Base-by-base conservation (phyloP, 2,113 vertebrate species). In the Toxostoma redivivum region DNA sequence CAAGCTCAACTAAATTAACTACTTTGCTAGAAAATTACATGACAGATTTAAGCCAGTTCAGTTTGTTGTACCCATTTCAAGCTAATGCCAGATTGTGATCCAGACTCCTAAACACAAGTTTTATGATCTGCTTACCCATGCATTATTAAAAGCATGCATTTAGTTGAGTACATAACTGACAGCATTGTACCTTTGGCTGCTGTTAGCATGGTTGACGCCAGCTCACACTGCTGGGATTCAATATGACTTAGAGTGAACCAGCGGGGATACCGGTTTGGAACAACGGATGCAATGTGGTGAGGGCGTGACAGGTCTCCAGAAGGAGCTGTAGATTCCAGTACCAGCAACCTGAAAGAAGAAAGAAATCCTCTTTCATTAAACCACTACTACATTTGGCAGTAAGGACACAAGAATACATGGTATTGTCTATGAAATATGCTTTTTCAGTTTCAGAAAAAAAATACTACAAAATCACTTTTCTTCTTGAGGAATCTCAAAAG, bases 221-320 rank as follows among this genome's bases (percentile, higher is more conserved):
- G 98, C 96, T 99, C 99, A 97, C 99, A 99, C 97, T 99, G 99
- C 97, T 99, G 99, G 92, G 98, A 99, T 97, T 99, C 99, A 10
- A 99, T 99, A 98, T 99, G 99, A 98, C 98, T 99, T 94, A 99
- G 97, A 71, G 99, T 99, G 98, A 99, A 99, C 99, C 99, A 99
- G 85, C 99, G 99, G 50, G 99, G 99, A 97, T 99, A 99, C 51
- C 99, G 98, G 98, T 99, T 99, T 97, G 99, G 99, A 97, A 99
- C 99, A 88, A 99, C 99, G 12, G 99, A 99, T n/a, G 99, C 99
- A 72, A 99, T 99, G 97, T 99, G 99, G 97, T 99, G 99, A 42
- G 99, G 99, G 95, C 99, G 98, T 47, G 99, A 98, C 97, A 99
- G 97, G 96, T 99, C 99, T 94, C 99, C 99, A 0, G 98, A 98